Conservation (phyloP, 2,797 vertebrate species). For the Schizopygopsis pylzovi region DNA sequence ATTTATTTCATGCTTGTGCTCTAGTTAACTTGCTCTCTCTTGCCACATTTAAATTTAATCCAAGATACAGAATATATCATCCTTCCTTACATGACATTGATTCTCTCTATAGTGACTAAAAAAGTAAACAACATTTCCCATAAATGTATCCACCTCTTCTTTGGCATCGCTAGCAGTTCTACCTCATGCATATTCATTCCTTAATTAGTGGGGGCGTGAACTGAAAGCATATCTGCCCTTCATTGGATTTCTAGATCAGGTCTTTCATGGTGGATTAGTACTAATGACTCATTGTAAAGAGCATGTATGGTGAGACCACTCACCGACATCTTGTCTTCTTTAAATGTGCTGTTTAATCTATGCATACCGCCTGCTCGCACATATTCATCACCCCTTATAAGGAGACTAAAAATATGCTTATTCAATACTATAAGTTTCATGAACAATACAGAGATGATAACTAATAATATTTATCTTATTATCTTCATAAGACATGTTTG, state of each 20-base stretch:
- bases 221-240: conserved; percentile 18
- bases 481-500: not conserved
- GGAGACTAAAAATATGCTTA: not conserved
- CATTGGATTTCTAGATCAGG: conserved; percentile 12
- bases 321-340: conserved; percentile 33
- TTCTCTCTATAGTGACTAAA: conserved; percentile 42
- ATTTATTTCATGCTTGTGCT: conserved; percentile 62
- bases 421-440: not conserved
- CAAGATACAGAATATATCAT: conserved; percentile 21
- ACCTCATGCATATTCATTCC: conserved; percentile 63
- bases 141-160: conserved; percentile 47
- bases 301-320: conserved; percentile 32
- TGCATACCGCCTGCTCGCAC: not conserved
- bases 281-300: conserved; percentile 49
- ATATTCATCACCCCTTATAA: conserved; percentile 34
- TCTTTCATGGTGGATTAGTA: conserved; percentile 49
- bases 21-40: conserved; percentile 43
- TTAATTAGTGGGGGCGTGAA: conserved; percentile 24
- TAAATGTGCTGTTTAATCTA: conserved; percentile 40
- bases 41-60: conserved; percentile 44
- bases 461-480: not conserved
- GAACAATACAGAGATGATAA: not conserved
- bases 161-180: conserved; percentile 59
- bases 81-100: conserved; percentile 43
- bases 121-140: conserved; percentile 53